These are phyloP conservation scores for Tridacna crocea DNA, from an alignment of 2,888 invertebrate species.

Conservation along the genomic window DNA sequence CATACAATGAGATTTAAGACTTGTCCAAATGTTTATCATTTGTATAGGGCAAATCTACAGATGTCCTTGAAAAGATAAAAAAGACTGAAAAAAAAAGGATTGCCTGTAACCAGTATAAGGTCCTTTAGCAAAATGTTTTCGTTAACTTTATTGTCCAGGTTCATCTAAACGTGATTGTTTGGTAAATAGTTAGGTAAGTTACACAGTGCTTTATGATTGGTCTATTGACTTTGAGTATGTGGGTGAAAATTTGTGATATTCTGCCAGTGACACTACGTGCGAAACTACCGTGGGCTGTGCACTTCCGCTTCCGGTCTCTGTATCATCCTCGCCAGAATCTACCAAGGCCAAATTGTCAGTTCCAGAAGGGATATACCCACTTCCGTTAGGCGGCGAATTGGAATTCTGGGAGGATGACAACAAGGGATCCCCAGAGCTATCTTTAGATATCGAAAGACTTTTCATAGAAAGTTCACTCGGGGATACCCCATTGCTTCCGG, in stretches of 20 bases:
- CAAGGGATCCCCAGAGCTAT: conserved; percentile 31
- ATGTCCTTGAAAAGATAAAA: no score
- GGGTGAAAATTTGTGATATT: conserved; percentile 37
- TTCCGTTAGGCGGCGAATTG: conserved; percentile 24
- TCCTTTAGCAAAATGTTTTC: no score
- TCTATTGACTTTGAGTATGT: conserved; percentile 7
- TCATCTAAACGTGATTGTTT: no score
- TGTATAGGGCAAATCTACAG: no score
- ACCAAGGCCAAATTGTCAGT: conserved; percentile 33
- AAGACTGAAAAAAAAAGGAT: no score
- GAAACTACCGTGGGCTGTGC: conserved; percentile 33
- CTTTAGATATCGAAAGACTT: conserved; percentile 35
- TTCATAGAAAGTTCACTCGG: conserved; percentile 29
- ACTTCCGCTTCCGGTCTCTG: conserved; percentile 9
- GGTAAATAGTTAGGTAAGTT: no score
- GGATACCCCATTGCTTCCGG: conserved; percentile 13
- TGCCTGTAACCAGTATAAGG: no score
- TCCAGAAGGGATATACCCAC: conserved; percentile 11
- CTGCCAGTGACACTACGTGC: conserved; percentile 43
- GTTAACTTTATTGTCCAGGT: no score
- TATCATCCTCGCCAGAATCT: conserved; percentile 32
- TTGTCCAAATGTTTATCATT: no score
- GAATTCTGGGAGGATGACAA: conserved; percentile 13
- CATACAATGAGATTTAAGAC: no score
- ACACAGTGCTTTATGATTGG: neutral